Percentiles rank a stretch among this genome's conserved stretches.
Evolutionary conservation across 1,140 invertebrate genomes (phyloP).

Genomic region (Papilio machaon): DNA sequence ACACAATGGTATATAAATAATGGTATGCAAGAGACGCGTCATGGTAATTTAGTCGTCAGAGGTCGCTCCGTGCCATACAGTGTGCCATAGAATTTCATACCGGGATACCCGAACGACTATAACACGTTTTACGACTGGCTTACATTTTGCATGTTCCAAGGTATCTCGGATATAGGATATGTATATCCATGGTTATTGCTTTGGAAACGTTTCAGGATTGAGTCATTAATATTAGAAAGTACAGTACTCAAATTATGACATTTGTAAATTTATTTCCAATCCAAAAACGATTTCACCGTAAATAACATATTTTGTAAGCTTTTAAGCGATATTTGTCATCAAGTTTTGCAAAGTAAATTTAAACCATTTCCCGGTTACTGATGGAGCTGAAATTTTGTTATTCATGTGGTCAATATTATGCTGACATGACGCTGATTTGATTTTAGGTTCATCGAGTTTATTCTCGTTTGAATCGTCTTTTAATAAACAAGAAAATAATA

Average conservation of each 20-base stretch:
- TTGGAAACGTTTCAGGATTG: background rate
- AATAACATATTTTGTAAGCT: too few species aligned
- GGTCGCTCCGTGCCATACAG: constrained; percentile 44
- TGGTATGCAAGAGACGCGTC: constrained; percentile 39
- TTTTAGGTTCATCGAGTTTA: too few species aligned
- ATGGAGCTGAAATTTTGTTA: too few species aligned
- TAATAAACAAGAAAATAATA: too few species aligned
- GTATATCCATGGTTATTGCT: constrained; percentile 12
- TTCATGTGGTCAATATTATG: too few species aligned
- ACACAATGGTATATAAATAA: constrained; percentile 63
- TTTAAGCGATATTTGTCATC: too few species aligned
- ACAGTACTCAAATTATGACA: background rate
- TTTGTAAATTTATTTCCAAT: background rate
- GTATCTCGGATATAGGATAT: background rate
- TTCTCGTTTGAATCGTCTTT: too few species aligned
- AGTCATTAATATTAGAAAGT: background rate
- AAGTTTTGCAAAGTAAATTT: too few species aligned
- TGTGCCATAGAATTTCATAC: constrained; percentile 47
- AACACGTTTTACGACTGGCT: constrained; percentile 31
- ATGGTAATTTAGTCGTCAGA: constrained; percentile 43
- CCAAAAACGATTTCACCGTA: background rate
- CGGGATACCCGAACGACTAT: constrained; percentile 36
- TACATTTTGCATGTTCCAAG: constrained; percentile 20
- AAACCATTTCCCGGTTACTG: too few species aligned
- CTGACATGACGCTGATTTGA: too few species aligned